A percentile compares a stretch with the other conserved stretches of the same genome.
These are phyloP conservation scores for Neuroterus valhalla DNA, from an alignment of 1,140 invertebrate genomes.

Conservation along the genomic window DNA sequence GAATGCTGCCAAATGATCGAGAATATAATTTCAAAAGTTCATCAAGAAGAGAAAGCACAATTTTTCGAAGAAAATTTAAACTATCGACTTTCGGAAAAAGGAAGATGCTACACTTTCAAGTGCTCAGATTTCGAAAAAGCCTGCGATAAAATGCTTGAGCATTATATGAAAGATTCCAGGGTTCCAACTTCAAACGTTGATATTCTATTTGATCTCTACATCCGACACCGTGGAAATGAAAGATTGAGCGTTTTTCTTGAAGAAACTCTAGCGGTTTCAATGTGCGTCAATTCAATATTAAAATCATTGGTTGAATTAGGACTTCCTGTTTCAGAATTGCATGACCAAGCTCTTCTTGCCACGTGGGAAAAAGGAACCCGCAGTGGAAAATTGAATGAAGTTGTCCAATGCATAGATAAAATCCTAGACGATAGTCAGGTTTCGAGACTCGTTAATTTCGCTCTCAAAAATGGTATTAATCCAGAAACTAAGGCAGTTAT, in stretches of 20 bases:
- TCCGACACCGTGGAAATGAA: constrained; percentile 53
- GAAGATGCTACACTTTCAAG: constrained; percentile 48
- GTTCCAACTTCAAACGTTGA: constrained; percentile 56
- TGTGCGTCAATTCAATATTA: constrained; percentile 58
- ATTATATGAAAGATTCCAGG: constrained; percentile 58
- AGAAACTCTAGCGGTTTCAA: constrained; percentile 50
- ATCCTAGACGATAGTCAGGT: constrained; percentile 65
- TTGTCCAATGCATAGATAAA: constrained; percentile 61
- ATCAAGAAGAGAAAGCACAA: constrained; percentile 50
- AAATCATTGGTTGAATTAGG: constrained; percentile 55
- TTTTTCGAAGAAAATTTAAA: constrained; percentile 62
- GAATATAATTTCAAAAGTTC: constrained; percentile 48
- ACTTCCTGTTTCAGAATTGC: constrained; percentile 49
- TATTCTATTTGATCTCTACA: constrained; percentile 61
- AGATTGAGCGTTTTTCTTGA: constrained; percentile 61
- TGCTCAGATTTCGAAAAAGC: constrained; percentile 55
- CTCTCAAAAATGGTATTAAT: constrained; percentile 56
- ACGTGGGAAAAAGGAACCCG: constrained; percentile 66
- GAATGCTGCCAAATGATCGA: constrained; percentile 63
- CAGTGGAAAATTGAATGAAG: constrained; percentile 56
- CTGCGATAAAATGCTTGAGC: constrained; percentile 65
- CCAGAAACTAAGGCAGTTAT: constrained; percentile 69
- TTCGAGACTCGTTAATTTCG: constrained; percentile 52
- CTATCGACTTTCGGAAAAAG: constrained; percentile 48
- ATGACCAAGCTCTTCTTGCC: constrained; percentile 61